Conservation (phyloP, 2,113 vertebrate genomes). For the Colossoma macropomum region DNA sequence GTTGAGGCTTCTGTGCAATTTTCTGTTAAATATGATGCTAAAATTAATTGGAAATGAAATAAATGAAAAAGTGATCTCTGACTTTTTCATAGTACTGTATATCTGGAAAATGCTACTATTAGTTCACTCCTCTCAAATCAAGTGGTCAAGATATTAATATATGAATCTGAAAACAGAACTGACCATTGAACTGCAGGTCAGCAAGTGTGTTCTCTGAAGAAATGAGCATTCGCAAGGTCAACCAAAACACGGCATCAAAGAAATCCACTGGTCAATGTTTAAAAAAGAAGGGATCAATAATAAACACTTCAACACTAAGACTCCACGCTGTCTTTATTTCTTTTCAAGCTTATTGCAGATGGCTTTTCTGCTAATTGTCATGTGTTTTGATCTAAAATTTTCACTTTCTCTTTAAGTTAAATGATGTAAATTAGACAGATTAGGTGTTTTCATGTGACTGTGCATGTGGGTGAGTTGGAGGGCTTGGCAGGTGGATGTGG, state of each 20-base stretch:
- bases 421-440: background rate
- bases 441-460: background rate
- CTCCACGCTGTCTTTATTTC: background rate
- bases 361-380: background rate
- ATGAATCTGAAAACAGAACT: background rate
- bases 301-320: background rate
- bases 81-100: too few relatives aligned
- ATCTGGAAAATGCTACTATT: too few relatives aligned
- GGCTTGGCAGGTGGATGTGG: constrained; percentile 66
- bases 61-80: too few relatives aligned
- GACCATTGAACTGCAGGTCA: background rate
- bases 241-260: background rate
- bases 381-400: background rate
- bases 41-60: too few relatives aligned
- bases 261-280: background rate
- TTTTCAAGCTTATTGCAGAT: background rate
- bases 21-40: too few relatives aligned
- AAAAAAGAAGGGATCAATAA: background rate
- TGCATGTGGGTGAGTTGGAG: background rate
- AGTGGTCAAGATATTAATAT: too few relatives aligned
- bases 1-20: too few relatives aligned
- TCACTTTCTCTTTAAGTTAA: background rate
- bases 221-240: background rate
- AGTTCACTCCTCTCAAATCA: background rate
- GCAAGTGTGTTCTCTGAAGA: background rate